Evolutionary conservation across 2,888 invertebrate genomes (phyloP), one percentile per base, ranked within the genome.

Genomic region (Campopleginae sp.): DNA sequence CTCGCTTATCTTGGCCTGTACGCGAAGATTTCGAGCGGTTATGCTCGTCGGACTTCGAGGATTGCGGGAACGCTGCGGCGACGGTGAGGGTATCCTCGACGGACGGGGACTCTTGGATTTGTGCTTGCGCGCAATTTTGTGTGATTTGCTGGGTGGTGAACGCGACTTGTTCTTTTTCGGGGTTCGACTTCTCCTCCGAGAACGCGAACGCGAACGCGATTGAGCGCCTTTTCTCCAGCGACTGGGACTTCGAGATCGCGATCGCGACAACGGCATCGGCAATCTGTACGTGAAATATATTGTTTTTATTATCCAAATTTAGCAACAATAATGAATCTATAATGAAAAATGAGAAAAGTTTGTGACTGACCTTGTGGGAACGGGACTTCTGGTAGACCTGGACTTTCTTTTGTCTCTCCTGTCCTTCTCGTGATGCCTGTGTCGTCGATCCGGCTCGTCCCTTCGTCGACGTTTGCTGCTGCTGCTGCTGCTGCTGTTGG

Each of bases 1-100:
- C 89, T 98, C 97, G 77, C 97, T 97, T 91, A 98, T 97, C 93
- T 98, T 98, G 90, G 97, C 96, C 88, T 96, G 91, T 7, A 89
- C 90, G 19, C 93, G 82, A 48, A 93, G 88, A 87, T 93, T 92
- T 23, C 93, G 91, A 1, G 92, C 92, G 0, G 90, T 91, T 27
- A 93, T 90, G 72, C 92, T 92, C 14, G 91, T 92, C 0, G 93
- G 93, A 54, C 93, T 93, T 33, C 92, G 90, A 0, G 90, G 89
- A 75, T 86, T 65, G n/a, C 90, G 89, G 0, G 91, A 82, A 31
- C 93, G 90, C 61, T 92, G 92, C 0, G 91, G 90, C 51, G 91
- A 93, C 1, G 94, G 92, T 0, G 95, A 94, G 3, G 88, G 93
- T 80, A 94, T 94, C 42, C 93, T 89, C 38, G 91, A 91, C 0